Conservation (phyloP, 2,888 invertebrate genomes). For the Stenotaenia linearis region DNA sequence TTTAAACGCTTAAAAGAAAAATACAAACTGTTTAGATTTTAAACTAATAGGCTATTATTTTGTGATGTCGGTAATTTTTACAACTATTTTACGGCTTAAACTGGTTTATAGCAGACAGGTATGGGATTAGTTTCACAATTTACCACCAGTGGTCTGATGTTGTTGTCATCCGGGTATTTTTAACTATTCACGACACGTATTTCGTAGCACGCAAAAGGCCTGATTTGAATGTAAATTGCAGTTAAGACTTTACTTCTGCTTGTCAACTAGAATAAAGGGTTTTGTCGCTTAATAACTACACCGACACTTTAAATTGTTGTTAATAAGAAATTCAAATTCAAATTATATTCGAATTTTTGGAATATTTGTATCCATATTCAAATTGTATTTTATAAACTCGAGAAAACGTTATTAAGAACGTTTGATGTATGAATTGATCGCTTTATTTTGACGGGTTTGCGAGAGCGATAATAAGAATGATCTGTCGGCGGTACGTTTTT, state of each 20-base stretch:
- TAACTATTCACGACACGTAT: neutral
- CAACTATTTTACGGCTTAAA: neutral
- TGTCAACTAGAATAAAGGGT: neutral
- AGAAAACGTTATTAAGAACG: neutral
- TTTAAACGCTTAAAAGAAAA: neutral
- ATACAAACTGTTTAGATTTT: neutral
- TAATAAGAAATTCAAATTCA: neutral
- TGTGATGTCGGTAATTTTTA: constrained; percentile 17
- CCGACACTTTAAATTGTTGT: neutral
- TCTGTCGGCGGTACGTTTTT: neutral
- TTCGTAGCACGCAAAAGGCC: constrained; percentile 11
- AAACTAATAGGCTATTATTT: constrained; percentile 11
- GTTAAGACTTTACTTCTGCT: neutral
- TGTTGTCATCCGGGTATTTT: constrained; percentile 14
- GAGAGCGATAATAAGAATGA: neutral
- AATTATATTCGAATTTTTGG: too few relatives aligned
- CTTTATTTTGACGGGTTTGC: neutral
- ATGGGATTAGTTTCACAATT: constrained; percentile 12
- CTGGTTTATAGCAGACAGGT: neutral
- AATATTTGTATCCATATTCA: too few relatives aligned
- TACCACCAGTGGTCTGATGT: neutral
- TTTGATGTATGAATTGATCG: neutral
- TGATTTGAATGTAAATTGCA: neutral
- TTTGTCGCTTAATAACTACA: neutral
- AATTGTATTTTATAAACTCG: neutral